phyloP scores from a whole-genome alignment of 2,797 vertebrate genomes.

The Triplophysa bombifrons region DNA sequence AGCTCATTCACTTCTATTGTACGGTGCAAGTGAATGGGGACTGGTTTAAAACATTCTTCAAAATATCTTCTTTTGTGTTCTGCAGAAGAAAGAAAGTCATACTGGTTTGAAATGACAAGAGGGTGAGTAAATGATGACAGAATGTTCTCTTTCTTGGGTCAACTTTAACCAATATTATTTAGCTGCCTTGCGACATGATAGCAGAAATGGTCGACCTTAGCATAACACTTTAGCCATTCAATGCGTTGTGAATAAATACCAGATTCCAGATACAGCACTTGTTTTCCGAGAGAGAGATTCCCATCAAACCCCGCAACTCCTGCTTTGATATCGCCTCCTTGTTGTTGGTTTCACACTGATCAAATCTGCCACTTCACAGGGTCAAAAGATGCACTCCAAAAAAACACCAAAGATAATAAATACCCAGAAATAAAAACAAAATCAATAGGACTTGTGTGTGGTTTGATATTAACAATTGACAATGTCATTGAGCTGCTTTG shows the following conservation, averaged over 20 bases:
- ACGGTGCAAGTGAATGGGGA: too few species aligned
- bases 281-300: conserved; percentile 17
- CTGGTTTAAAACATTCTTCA: too few species aligned
- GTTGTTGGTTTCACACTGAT: conserved; percentile 14
- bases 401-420: conserved; percentile 50
- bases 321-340: conserved; percentile 17
- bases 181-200: too few species aligned
- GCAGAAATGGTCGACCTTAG: not conserved
- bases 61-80: too few species aligned
- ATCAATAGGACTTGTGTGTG: conserved; percentile 56
- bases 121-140: too few species aligned
- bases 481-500: conserved; percentile 42
- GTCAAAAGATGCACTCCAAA: conserved; percentile 45
- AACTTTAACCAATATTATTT: too few species aligned
- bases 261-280: not conserved
- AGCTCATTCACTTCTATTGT: too few species aligned
- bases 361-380: conserved; percentile 56
- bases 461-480: conserved; percentile 55
- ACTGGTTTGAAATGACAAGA: too few species aligned
- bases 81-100: too few species aligned
- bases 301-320: conserved; percentile 10
- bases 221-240: not conserved
- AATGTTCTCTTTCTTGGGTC: too few species aligned
- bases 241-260: not conserved
- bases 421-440: conserved; percentile 46